Evolutionary conservation across 2,797 vertebrate species (phyloP).

Genomic region (Acanthurus leucopareius): DNA sequence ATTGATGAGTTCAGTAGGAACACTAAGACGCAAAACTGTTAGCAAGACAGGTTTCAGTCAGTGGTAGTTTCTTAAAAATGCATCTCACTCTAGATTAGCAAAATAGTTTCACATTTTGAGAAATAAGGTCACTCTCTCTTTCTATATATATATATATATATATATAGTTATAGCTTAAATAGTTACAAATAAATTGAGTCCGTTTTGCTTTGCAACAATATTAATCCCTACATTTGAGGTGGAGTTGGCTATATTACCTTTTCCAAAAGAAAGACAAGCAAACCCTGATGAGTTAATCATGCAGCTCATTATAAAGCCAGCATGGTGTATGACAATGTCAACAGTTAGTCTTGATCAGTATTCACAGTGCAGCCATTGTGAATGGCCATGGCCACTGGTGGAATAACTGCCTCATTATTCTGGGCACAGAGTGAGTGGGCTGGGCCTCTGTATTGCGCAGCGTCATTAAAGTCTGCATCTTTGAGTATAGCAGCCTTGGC

Average conservation of each 20-base stretch:
- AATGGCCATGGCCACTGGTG: conserved; percentile 64
- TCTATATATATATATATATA: too few species aligned
- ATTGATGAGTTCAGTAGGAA: too few species aligned
- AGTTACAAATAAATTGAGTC: background rate
- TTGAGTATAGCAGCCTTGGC: conserved; percentile 48
- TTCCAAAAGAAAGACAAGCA: conserved; percentile 48
- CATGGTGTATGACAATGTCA: conserved; percentile 61
- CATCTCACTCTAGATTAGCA: background rate
- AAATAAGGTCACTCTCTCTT: background rate
- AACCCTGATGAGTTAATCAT: conserved; percentile 71
- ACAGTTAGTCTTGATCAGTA: conserved; percentile 74
- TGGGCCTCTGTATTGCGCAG: conserved; percentile 31
- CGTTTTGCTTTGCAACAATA: background rate
- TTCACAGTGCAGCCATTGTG: conserved; percentile 64
- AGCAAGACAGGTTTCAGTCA: background rate
- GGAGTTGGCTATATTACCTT: conserved; percentile 26
- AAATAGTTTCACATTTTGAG: background rate
- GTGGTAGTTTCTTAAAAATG: background rate
- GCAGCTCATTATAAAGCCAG: conserved; percentile 65
- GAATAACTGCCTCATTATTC: conserved; percentile 76
- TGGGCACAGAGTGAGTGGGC: conserved; percentile 65
- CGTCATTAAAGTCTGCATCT: conserved; percentile 71
- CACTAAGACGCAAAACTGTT: too few species aligned
- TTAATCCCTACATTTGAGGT: conserved; percentile 28
- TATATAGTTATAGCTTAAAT: background rate